Conservation (phyloP, 2,113 vertebrate species). For the Morone saxatilis region DNA sequence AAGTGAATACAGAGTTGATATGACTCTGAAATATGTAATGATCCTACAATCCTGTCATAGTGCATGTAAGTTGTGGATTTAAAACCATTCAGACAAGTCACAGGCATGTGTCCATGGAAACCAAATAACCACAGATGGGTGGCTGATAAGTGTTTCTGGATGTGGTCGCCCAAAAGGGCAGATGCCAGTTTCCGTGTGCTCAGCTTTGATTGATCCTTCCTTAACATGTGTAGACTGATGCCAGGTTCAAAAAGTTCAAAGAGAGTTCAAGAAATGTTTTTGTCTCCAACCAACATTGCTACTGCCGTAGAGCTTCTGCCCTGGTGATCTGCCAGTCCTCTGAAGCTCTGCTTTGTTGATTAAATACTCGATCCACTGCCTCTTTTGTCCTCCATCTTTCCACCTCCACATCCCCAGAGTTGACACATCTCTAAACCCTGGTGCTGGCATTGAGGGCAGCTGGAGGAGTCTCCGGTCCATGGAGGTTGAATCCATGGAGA, state of each 20-base stretch:
- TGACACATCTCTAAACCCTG: not conserved
- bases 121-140: not conserved
- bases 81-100: not conserved
- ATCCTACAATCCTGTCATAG: not conserved
- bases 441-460: not conserved
- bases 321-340: constrained; percentile 5
- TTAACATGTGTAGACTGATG: not conserved
- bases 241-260: constrained; percentile 3
- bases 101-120: not conserved
- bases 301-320: not conserved
- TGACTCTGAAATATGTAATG: not conserved
- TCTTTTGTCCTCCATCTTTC: not conserved
- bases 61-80: not conserved
- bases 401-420: not conserved
- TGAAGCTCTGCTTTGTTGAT: not conserved
- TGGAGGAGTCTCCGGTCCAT: not conserved
- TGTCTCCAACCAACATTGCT: not conserved
- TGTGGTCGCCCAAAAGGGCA: not conserved
- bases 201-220: constrained; percentile 7
- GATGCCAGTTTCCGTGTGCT: constrained; percentile 4
- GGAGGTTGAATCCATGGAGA: not conserved
- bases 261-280: constrained; percentile 18
- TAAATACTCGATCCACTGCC: not conserved
- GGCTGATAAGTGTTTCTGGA: not conserved
- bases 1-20: not conserved